A percentile compares a stretch with the other conserved stretches of the same genome.
phyloP scores from a whole-genome alignment of 2,888 invertebrate species.

The Agrypnus murinus region DNA sequence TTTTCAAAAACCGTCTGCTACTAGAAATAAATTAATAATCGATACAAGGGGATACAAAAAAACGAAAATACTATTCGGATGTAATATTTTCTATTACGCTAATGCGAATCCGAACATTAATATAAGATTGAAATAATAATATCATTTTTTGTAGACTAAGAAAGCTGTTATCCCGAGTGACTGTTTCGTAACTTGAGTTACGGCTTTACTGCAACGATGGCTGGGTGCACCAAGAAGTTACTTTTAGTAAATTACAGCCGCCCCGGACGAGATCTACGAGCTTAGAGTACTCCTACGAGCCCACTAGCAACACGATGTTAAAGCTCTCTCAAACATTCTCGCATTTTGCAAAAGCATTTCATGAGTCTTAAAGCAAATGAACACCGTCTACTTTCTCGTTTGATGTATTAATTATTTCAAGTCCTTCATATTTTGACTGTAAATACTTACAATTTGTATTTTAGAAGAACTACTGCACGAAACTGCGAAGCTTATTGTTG shows the following conservation, averaged over 20 bases:
- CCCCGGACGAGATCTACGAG: constrained; percentile 47
- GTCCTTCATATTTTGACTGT: neutral
- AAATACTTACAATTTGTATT: no score
- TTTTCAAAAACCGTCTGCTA: neutral
- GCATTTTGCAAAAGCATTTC: constrained; percentile 14
- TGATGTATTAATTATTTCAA: neutral
- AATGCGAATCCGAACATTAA: no score
- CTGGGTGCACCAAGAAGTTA: constrained; percentile 51
- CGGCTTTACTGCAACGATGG: constrained; percentile 36
- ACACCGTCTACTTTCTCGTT: neutral
- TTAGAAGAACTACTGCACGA: no score
- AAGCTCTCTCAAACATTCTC: constrained; percentile 20
- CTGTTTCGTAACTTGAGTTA: constrained; percentile 34
- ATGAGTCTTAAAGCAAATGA: constrained; percentile 11
- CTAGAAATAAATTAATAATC: constrained; percentile 15
- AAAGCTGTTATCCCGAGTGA: constrained; percentile 34
- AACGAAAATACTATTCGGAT: no score
- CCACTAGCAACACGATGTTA: constrained; percentile 15
- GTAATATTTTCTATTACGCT: no score
- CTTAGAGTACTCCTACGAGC: constrained; percentile 22
- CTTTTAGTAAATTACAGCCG: constrained; percentile 41
- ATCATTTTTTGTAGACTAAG: constrained; percentile 10
- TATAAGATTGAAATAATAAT: constrained; percentile 14
- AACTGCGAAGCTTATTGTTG: no score
- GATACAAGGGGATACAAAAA: neutral